These are phyloP conservation scores for Nothoprocta pentlandii DNA, from an alignment of 2,113 vertebrate genomes.

Conservation along the genomic window DNA sequence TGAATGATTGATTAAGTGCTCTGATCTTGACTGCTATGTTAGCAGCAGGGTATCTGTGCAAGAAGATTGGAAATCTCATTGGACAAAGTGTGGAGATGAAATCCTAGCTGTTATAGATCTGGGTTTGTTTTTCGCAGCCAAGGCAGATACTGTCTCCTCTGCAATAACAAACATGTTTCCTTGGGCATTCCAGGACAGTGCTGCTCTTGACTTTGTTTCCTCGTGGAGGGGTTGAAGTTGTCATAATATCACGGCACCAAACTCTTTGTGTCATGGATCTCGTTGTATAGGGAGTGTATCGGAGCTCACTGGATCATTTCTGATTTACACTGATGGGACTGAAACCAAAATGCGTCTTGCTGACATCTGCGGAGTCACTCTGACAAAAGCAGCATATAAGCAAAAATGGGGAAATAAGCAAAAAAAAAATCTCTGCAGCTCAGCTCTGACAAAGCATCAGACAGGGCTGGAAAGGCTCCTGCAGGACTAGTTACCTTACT, in stretches of 20 bases:
- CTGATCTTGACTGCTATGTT: constrained; percentile 74
- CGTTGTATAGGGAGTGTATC: background rate
- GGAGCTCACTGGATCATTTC: constrained; percentile 4
- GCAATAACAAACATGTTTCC: constrained; percentile 46
- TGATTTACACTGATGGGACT: constrained; percentile 30
- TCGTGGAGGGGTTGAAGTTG: constrained; percentile 34
- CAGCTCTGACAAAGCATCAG: constrained; percentile 39
- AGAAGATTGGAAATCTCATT: constrained; percentile 45
- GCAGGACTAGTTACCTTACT: background rate
- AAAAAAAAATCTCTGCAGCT: background rate
- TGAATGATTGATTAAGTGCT: constrained; percentile 76
- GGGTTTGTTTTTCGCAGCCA: constrained; percentile 53
- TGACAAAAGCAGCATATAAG: background rate
- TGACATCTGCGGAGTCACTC: constrained; percentile 46
- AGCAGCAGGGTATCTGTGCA: constrained; percentile 69
- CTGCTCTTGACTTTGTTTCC: constrained; percentile 56
- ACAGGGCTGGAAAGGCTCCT: constrained; percentile 41
- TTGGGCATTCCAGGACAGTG: constrained; percentile 32
- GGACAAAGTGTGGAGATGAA: constrained; percentile 58
- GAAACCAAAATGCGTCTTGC: constrained; percentile 24
- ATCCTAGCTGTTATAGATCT: constrained; percentile 62
- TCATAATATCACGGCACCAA: constrained; percentile 34
- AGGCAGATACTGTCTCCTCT: constrained; percentile 59
- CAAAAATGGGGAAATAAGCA: background rate
- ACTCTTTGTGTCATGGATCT: constrained; percentile 22